Conservation (phyloP, 2,888 invertebrate genomes). For the Cephus rjabovi region DNA sequence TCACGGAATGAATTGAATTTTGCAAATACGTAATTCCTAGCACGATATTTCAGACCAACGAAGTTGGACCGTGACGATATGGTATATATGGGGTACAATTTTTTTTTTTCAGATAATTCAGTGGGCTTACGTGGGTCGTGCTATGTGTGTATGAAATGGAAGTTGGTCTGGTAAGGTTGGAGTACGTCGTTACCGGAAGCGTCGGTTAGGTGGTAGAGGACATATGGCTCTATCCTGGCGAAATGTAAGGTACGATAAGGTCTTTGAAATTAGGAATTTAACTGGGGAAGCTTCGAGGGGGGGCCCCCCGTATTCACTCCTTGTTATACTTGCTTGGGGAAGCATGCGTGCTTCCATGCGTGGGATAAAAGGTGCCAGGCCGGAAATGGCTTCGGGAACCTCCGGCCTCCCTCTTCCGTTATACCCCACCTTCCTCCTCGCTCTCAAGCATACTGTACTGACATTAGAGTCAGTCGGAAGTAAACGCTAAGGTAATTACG, state of each 20-base stretch:
- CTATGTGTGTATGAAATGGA: background rate
- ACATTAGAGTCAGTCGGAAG: slow-evolving; percentile 47
- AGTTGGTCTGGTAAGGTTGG: background rate
- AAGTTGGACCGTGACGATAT: background rate
- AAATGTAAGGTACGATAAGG: slow-evolving; percentile 38
- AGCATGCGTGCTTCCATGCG: slow-evolving; percentile 56
- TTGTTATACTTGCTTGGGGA: slow-evolving; percentile 40
- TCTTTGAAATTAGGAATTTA: slow-evolving; percentile 29
- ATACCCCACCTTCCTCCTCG: slow-evolving; percentile 41
- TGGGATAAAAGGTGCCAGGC: slow-evolving; percentile 47
- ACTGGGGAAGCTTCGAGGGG: slow-evolving; percentile 56
- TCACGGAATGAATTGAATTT: background rate
- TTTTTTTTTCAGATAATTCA: background rate
- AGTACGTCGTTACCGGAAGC: background rate
- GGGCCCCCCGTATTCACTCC: slow-evolving; percentile 36
- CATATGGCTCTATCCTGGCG: slow-evolving; percentile 33
- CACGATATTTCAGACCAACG: too few relatives aligned
- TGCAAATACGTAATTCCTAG: background rate
- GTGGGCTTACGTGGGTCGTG: background rate
- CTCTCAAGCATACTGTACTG: background rate
- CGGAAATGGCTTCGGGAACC: slow-evolving; percentile 55
- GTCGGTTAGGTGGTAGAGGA: slow-evolving; percentile 17
- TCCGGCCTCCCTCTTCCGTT: slow-evolving; percentile 24
- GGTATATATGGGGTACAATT: background rate
- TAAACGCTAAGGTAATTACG: slow-evolving; percentile 60